Evolutionary conservation across 2,797 vertebrate genomes (phyloP), one percentile per base, ranked within the genome.

Genomic region (Emys orbicularis): DNA sequence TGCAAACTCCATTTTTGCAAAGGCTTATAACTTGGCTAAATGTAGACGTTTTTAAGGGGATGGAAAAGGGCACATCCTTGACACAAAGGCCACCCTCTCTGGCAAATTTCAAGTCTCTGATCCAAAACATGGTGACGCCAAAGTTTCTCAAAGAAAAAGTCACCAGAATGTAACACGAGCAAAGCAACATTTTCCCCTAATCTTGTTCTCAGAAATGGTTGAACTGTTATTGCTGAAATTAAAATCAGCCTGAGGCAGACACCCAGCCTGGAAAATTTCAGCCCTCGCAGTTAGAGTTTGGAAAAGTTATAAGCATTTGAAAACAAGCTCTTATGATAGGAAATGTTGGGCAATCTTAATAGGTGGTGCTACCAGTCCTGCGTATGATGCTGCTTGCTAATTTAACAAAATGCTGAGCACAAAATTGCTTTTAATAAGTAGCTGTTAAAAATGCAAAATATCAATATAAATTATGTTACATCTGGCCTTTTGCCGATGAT

Each of bases 401-500:
- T 34, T 72, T 19, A 65, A 10, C 41, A 1, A 87, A 2, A 29
- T 81, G 49, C 29, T 27, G 11, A 27, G 41, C 37, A 74, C 41
- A 74, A 74, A 74, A 44, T 74, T 74, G 12, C 41, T 74, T 74
- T 44, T 13, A 44, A 44, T 44, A 74, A 44, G 80, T 4, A 83
- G 1, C 88, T 84, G 44, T 44, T 37, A 44, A 37, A 54, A 84
- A 77, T 79, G 49, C 49, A 79, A 87, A 25, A 0, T 68, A 74
- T 1, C 16, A 47, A 84, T 65, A 80, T 37, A 31, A 74, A 53
- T 74, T 49, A 18, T 25, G 44, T 27, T 4, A 83, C 81, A 56
- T 15, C 0, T 27, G 0, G 2, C 0, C 0, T 56, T 83, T 88
- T 5, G 5, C 4, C 0, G 56, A 29, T 18, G 1, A 4, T 6